Base-by-base conservation (phyloP, 2,888 invertebrate species). In the Brachylomia viminalis region DNA sequence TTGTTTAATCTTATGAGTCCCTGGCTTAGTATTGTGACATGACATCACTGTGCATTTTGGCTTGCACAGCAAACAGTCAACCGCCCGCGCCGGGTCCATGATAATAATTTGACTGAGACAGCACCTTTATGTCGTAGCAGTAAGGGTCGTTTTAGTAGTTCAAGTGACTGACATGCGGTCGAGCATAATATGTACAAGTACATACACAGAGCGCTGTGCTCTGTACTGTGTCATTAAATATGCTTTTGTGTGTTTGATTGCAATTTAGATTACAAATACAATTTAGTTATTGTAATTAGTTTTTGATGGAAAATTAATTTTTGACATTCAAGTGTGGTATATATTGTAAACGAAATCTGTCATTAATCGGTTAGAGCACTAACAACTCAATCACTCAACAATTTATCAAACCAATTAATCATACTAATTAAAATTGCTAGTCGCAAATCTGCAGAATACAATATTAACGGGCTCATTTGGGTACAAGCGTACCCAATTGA, bases 221-320 rank as follows among this genome's bases (percentile, higher is more conserved):
- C 58, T 33, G 38, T 56, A 15, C 54, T 54, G 56, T 62, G 61
- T 47, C 17, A 82, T 84, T 38, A 75, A 81, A 66, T 79, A 69
- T 72, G 70, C 85, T 75, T 73, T 59, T 82, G 82, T 84, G 66
- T 67, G 67, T 84, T 47, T 70, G 61, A 81, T 81, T 81, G 62
- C 69, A 85, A 74, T 80, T 80, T 33, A 58, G 30, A 84, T 84
- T 73, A 38, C 45, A n/a, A n/a, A n/a, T n/a, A n/a, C 2, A 52
- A 62, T 73, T 73, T 70, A 70, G 56, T 33, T 47, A 27, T 33
- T 38, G 45, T 69, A 56, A 81, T 72, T 80, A 66, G 72, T 84
- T 79, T 79, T 66, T 23, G 47, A 23, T 45, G 8, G 38, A 5
- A 49, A 77, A 67, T 52, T 61, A 20, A 54, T 56, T 79, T 66